A percentile compares a stretch with the other conserved stretches of the same genome.
Conservation (phyloP, 2,113 vertebrate species). For the Pteropus alecto region DNA sequence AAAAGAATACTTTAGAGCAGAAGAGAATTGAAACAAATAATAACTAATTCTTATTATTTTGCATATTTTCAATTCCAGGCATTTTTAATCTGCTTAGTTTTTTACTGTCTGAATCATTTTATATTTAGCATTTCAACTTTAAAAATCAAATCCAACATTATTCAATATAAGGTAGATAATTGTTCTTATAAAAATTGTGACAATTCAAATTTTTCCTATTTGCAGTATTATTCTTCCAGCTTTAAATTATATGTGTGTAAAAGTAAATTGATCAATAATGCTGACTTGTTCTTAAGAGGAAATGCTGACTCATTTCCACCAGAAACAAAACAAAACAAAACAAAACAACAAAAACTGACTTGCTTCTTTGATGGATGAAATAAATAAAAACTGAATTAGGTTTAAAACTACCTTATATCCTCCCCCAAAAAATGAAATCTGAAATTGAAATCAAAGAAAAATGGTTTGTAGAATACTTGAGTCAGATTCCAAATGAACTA, state of each 20-base stretch:
- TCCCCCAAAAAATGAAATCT: not conserved
- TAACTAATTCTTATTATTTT: not conserved
- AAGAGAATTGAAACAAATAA: not conserved
- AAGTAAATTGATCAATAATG: not conserved
- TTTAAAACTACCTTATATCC: not conserved
- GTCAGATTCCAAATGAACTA: not conserved
- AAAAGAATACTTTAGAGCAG: not conserved
- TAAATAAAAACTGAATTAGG: not conserved
- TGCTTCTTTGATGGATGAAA: not conserved
- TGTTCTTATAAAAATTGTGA: not conserved
- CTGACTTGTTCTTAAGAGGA: not conserved
- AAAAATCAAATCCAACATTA: not conserved
- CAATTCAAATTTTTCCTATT: not conserved
- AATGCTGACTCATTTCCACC: not conserved
- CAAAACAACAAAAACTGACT: not conserved
- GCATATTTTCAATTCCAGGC: not conserved
- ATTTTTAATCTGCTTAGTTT: not conserved
- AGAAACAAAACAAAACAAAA: not conserved
- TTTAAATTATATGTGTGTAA: not conserved
- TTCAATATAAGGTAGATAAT: not conserved
- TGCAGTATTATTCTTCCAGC: not conserved
- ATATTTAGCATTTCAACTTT: not conserved
- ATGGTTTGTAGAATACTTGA: slow-evolving; percentile 19
- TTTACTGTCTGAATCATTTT: not conserved
- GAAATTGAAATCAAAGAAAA: slow-evolving; percentile 38